These are phyloP conservation scores for Pelecanoides urinatrix DNA, from an alignment of 2,113 vertebrate genomes.

Conservation along the genomic window DNA sequence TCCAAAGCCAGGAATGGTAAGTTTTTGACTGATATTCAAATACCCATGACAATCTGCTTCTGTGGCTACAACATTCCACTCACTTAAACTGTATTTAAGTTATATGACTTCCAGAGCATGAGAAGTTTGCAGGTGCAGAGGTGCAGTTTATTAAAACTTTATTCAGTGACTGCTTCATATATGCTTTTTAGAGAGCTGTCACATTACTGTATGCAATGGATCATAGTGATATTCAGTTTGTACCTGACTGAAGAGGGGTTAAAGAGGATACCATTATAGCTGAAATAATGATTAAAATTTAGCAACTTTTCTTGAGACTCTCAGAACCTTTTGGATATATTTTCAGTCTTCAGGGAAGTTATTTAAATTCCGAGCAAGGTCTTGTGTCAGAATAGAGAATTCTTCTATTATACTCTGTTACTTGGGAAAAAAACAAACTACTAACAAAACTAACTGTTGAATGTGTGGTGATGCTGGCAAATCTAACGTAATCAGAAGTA, in stretches of 20 bases:
- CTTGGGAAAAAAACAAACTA: background rate
- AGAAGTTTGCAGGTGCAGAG: background rate
- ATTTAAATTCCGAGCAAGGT: background rate
- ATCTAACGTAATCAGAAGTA: background rate
- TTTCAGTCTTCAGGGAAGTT: background rate
- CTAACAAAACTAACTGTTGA: background rate
- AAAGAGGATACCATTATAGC: background rate
- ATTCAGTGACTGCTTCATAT: background rate
- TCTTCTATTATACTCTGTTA: background rate
- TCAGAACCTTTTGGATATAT: background rate
- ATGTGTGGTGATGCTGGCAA: background rate
- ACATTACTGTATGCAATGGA: background rate
- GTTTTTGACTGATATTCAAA: background rate
- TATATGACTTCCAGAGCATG: background rate
- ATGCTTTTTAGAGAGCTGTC: background rate
- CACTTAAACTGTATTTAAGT: background rate
- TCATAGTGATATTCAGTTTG: background rate
- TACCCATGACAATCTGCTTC: background rate
- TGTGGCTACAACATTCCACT: background rate
- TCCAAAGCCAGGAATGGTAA: slow-evolving; percentile 67
- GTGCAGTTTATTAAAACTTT: background rate
- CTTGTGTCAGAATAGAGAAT: background rate
- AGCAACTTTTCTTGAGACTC: background rate
- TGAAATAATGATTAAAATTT: background rate
- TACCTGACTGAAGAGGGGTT: background rate